These are phyloP conservation scores for Globodera rostochiensis DNA, from an alignment of 1,140 invertebrate species.

Conservation along the genomic window DNA sequence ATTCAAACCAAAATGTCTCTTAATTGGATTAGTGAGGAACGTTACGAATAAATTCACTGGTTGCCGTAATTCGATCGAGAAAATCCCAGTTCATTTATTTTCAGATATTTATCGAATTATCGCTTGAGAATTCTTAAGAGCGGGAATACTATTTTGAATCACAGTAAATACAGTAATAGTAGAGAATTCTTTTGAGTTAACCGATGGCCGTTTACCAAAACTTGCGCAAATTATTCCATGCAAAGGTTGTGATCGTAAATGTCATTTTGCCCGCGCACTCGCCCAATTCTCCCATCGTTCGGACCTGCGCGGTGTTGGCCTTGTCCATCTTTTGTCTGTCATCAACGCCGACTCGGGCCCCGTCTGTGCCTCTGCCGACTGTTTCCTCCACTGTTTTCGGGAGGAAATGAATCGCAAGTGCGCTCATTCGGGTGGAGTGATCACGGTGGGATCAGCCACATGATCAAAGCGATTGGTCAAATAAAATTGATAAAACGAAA, in stretches of 20 bases:
- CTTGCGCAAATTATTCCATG: not conserved
- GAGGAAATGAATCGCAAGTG: slow-evolving; percentile 13
- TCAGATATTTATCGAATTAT: too few relatives aligned
- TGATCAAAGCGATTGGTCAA: too few relatives aligned
- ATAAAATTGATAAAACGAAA: too few relatives aligned
- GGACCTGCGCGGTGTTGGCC: slow-evolving; percentile 8
- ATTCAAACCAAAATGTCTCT: not conserved
- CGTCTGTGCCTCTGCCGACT: slow-evolving; percentile 11
- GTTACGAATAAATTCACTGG: not conserved
- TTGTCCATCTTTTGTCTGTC: slow-evolving; percentile 14
- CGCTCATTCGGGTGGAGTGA: slow-evolving; percentile 19
- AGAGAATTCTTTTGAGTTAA: too few relatives aligned
- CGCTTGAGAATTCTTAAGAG: too few relatives aligned
- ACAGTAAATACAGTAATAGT: too few relatives aligned
- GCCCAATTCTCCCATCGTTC: slow-evolving; percentile 21
- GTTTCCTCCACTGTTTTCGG: slow-evolving; percentile 22
- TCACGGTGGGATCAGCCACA: not conserved
- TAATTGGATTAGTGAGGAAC: not conserved
- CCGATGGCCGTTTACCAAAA: too few relatives aligned
- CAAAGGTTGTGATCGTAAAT: slow-evolving; percentile 21
- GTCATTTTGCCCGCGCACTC: slow-evolving; percentile 13
- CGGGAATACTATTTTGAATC: too few relatives aligned
- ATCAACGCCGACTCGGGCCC: slow-evolving; percentile 13
- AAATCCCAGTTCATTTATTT: too few relatives aligned
- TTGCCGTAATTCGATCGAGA: too few relatives aligned